Evolutionary conservation across 2,797 vertebrate genomes (phyloP).

Genomic region (Halcyon chelicuti): DNA sequence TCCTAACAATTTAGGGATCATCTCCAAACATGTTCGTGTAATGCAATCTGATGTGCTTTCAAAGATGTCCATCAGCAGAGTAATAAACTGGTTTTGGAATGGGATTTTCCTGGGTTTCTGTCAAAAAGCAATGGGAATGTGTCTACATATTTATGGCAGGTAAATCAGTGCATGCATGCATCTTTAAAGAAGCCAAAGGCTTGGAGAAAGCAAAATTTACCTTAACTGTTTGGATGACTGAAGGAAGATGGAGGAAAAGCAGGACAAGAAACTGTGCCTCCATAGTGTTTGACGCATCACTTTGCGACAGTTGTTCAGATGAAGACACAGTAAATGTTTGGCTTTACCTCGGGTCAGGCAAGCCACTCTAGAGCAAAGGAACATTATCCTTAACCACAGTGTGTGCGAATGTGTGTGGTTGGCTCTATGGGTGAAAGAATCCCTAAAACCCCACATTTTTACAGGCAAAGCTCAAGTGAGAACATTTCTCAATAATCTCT

Average conservation of each 20-base stretch:
- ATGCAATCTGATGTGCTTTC: rapidly evolving
- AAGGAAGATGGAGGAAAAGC: neutral
- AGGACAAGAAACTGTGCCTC: neutral
- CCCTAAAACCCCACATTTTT: slow-evolving; percentile 14
- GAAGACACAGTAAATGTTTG: neutral
- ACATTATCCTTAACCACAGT: neutral
- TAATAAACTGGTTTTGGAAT: neutral
- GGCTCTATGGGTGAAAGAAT: neutral
- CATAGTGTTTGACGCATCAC: rapidly evolving
- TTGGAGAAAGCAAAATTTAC: neutral
- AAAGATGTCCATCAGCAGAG: neutral
- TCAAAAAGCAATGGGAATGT: neutral
- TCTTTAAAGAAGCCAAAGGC: neutral
- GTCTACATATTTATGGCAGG: neutral
- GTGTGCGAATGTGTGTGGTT: neutral
- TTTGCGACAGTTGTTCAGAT: neutral
- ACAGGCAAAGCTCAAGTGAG: neutral
- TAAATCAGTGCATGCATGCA: neutral
- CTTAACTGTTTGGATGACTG: neutral
- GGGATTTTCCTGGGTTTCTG: neutral
- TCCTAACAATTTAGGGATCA: neutral
- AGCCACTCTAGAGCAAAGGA: neutral
- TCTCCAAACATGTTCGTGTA: neutral
- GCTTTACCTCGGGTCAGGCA: neutral
- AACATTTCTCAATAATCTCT: slow-evolving; percentile 45